Evolutionary conservation across 2,113 vertebrate genomes (phyloP).

Genomic region (Tapirus terrestris): DNA sequence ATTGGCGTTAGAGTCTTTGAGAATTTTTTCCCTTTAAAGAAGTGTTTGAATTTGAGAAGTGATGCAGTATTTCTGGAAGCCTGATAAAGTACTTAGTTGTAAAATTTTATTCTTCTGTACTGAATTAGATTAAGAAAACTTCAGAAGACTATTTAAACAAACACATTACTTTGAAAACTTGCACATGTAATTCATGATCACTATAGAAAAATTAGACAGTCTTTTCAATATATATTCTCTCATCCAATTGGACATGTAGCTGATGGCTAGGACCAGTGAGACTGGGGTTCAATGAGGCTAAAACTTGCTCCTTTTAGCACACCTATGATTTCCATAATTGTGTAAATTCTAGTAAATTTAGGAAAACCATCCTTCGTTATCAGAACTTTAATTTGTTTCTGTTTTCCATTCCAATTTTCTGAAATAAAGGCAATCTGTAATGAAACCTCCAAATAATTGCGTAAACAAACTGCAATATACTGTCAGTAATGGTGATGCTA

Average conservation of each 20-base stretch:
- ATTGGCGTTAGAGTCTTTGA: background rate
- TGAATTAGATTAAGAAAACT: background rate
- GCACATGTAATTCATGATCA: background rate
- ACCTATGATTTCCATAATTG: background rate
- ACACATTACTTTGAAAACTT: background rate
- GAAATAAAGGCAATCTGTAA: background rate
- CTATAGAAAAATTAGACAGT: background rate
- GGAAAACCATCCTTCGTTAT: background rate
- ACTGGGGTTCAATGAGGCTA: background rate
- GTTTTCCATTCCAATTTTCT: background rate
- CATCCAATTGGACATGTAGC: background rate
- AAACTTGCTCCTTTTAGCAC: background rate
- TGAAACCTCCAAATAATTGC: conserved; percentile 4
- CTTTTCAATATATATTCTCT: background rate
- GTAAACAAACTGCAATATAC: background rate
- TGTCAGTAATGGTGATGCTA: background rate
- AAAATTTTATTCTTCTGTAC: conserved; percentile 4
- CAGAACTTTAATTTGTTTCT: background rate
- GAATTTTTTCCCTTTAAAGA: background rate
- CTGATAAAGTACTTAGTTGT: background rate
- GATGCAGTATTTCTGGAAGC: background rate
- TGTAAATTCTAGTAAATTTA: background rate
- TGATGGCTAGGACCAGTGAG: background rate
- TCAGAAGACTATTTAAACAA: background rate
- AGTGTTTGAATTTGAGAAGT: conserved; percentile 21